Evolutionary conservation across 2,888 invertebrate species (phyloP).

Genomic region (Eurois occulta): DNA sequence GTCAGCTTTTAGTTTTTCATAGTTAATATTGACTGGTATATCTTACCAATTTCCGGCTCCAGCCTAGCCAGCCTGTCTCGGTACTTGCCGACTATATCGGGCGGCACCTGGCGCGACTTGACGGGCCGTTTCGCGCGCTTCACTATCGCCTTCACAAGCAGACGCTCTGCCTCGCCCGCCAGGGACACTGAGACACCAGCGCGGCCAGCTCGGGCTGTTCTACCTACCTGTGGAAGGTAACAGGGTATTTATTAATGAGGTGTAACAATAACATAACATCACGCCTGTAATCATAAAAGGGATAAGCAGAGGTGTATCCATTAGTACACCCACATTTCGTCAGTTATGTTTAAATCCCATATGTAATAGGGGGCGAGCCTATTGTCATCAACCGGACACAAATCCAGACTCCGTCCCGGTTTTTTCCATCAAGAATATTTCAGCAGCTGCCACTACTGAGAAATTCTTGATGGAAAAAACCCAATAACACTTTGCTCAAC

Average conservation of each 20-base stretch:
- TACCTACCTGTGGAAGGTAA: conserved; percentile 92
- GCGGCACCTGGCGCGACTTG: conserved; percentile 96
- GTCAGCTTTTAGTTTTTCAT: neutral
- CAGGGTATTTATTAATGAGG: neutral
- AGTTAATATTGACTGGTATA: neutral
- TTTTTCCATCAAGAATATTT: no score
- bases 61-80: conserved; percentile 92
- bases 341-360: no score
- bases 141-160: conserved; percentile 97
- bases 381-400: no score
- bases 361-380: no score
- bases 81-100: conserved; percentile 97
- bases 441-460: no score
- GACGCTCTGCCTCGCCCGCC: conserved; percentile 98
- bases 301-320: neutral
- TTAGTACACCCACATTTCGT: no score
- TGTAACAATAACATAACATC: neutral
- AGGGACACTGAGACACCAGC: conserved; percentile 98
- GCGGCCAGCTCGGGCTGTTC: conserved; percentile 98
- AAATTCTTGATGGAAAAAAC: no score
- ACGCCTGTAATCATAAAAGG: neutral
- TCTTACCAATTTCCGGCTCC: conserved; percentile 94
- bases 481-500: no score
- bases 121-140: conserved; percentile 96
- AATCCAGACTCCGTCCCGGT: no score